Percentiles rank a stretch among this genome's conserved stretches.
These are phyloP conservation scores for Triplophysa dalaica DNA, from an alignment of 2,113 vertebrate genomes.

Conservation along the genomic window DNA sequence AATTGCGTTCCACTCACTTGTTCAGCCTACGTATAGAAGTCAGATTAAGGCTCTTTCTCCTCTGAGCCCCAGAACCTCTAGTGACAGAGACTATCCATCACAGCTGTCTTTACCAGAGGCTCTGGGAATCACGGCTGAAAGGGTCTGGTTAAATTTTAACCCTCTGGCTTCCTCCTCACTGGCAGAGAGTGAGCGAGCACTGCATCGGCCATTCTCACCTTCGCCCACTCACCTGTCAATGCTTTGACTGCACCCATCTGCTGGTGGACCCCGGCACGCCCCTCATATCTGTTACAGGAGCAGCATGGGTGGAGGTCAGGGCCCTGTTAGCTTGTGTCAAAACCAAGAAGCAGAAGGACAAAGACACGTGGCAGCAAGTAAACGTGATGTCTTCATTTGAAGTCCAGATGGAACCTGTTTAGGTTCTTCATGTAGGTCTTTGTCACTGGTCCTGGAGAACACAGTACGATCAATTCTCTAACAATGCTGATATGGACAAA, in stretches of 20 bases:
- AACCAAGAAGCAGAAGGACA: not conserved
- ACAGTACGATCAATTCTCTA: not conserved
- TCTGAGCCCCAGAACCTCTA: constrained; percentile 64
- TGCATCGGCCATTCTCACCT: constrained; percentile 58
- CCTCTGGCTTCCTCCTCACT: constrained; percentile 77
- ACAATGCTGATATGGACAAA: not conserved
- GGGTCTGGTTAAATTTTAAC: constrained; percentile 96
- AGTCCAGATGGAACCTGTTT: too few relatives aligned
- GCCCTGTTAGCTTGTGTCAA: constrained; percentile 5
- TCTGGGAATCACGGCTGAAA: constrained; percentile 72
- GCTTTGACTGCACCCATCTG: constrained; percentile 74
- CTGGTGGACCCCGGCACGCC: constrained; percentile 48
- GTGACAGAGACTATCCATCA: constrained; percentile 78
- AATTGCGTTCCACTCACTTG: constrained; percentile 70
- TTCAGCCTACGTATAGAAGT: constrained; percentile 68
- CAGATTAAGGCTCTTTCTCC: constrained; percentile 69
- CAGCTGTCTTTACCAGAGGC: constrained; percentile 74
- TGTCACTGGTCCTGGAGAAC: too few relatives aligned
- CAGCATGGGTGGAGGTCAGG: constrained; percentile 56
- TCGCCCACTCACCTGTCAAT: constrained; percentile 62
- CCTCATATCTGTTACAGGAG: constrained; percentile 38
- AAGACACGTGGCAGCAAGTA: constrained; percentile 44
- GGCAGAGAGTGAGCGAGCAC: constrained; percentile 53
- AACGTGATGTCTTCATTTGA: not conserved
- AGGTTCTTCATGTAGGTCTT: too few relatives aligned